phyloP scores from a whole-genome alignment of 2,797 vertebrate genomes.

The Clamator glandarius region DNA sequence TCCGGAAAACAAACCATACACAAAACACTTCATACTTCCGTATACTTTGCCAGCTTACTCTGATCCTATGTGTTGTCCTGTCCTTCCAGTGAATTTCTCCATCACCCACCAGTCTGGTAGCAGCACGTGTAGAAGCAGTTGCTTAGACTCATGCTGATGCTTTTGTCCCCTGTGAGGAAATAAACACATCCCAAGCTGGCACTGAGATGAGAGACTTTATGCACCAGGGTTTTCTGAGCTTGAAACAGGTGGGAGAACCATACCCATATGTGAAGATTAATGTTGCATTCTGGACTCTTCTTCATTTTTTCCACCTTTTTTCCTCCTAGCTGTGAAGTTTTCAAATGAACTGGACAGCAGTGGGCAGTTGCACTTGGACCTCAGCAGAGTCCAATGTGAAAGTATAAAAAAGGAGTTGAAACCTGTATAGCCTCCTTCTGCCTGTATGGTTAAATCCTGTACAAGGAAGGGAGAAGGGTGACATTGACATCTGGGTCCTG shows the following conservation, averaged over 20 bases:
- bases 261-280: neutral
- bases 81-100: neutral
- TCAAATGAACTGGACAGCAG: neutral
- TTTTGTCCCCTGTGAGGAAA: neutral
- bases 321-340: neutral
- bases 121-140: neutral
- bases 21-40: neutral
- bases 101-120: neutral
- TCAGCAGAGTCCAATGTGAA: neutral
- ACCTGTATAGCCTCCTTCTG: neutral
- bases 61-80: neutral
- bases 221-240: neutral
- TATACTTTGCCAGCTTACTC: neutral
- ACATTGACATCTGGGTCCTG: fast-evolving
- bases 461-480: neutral
- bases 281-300: neutral
- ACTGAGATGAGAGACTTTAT: neutral
- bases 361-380: neutral
- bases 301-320: neutral
- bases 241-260: neutral
- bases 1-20: neutral
- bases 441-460: neutral
- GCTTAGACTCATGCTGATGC: fast-evolving
- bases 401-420: neutral
- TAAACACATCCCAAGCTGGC: neutral